These are phyloP conservation scores for Crocidura indochinensis DNA, from an alignment of 2,797 vertebrate genomes.

Conservation along the genomic window DNA sequence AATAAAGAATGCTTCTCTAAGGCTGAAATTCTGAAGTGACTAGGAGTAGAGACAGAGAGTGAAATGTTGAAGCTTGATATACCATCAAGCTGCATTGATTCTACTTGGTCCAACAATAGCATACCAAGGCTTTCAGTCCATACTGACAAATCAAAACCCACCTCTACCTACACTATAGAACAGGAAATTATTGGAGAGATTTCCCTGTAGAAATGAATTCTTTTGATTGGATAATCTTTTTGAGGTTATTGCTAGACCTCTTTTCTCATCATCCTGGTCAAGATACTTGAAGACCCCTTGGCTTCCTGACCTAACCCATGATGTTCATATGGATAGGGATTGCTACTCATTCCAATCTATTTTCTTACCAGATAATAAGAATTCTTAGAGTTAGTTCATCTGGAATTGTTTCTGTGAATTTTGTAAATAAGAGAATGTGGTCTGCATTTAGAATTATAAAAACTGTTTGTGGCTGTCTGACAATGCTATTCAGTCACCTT, in stretches of 20 bases:
- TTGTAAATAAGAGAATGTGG: constrained; percentile 71
- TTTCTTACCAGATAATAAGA: constrained; percentile 72
- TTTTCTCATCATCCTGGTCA: background rate
- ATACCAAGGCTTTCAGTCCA: background rate
- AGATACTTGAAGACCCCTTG: background rate
- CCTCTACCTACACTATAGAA: background rate
- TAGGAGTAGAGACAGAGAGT: constrained; percentile 20
- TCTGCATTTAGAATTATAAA: constrained; percentile 60
- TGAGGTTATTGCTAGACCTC: background rate
- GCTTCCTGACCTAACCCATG: background rate
- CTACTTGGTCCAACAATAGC: background rate
- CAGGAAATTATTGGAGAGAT: background rate
- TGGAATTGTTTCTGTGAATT: constrained; percentile 63
- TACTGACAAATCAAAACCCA: background rate
- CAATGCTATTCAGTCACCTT: constrained; percentile 9
- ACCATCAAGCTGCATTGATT: background rate
- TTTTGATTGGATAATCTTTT: background rate
- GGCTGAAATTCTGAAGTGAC: background rate
- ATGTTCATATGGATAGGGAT: background rate
- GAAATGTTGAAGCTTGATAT: background rate
- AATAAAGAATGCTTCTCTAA: background rate
- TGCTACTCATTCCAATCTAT: constrained; percentile 48
- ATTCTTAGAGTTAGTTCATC: constrained; percentile 72
- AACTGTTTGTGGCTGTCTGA: constrained; percentile 33
- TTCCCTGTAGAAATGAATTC: constrained; percentile 1